A percentile compares a stretch with the other conserved stretches of the same genome.
Evolutionary conservation across 2,797 vertebrate species (phyloP).

Genomic region (Bovichtus variegatus): DNA sequence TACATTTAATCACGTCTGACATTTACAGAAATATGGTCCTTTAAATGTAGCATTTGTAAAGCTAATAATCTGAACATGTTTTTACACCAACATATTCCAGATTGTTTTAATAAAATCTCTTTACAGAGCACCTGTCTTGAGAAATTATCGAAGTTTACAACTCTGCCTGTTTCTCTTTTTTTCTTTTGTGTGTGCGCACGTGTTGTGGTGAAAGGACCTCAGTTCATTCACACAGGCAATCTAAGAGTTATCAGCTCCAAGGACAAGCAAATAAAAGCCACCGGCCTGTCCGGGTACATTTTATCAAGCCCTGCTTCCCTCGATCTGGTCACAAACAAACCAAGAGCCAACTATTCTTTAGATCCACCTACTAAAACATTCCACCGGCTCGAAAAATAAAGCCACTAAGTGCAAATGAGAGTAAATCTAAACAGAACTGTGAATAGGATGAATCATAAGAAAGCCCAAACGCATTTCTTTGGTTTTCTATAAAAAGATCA

Average conservation of each 20-base stretch:
- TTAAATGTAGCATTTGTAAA: background rate
- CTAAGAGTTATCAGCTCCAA: slow-evolving; percentile 87
- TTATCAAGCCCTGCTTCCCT: slow-evolving; percentile 80
- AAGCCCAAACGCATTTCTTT: background rate
- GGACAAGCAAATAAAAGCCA: slow-evolving; percentile 87
- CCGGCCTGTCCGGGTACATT: slow-evolving; percentile 79
- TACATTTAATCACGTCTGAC: background rate
- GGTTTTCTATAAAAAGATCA: background rate
- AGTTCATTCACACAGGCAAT: slow-evolving; percentile 89
- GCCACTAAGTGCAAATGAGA: slow-evolving; percentile 13
- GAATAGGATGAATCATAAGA: background rate
- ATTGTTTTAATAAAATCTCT: no score
- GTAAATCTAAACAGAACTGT: background rate
- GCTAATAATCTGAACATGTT: background rate
- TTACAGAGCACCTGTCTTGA: background rate
- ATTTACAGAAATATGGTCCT: background rate
- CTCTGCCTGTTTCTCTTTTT: no score
- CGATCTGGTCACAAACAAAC: slow-evolving; percentile 81
- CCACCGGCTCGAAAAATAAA: background rate
- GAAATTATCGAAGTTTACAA: background rate
- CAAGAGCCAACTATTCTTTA: slow-evolving; percentile 65
- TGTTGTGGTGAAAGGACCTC: slow-evolving; percentile 85
- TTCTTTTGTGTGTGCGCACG: slow-evolving; percentile 39
- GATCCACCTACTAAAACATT: slow-evolving; percentile 21
- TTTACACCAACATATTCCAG: background rate